A percentile compares a stretch with the other conserved stretches of the same genome.
Conservation (phyloP, 2,113 vertebrate species). For the Baryphthengus martii region DNA sequence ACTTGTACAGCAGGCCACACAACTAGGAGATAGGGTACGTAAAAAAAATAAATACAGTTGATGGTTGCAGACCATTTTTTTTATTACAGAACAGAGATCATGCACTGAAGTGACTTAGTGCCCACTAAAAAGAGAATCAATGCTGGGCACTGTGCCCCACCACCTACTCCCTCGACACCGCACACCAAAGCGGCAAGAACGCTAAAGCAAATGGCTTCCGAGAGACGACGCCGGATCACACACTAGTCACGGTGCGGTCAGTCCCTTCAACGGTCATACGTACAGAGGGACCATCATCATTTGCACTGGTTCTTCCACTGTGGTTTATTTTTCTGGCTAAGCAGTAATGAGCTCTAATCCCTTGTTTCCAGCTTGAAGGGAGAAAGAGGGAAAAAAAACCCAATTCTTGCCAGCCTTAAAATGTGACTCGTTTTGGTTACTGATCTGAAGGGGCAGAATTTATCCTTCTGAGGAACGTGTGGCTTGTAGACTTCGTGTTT, state of each 20-base stretch:
- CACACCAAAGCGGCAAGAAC: not conserved
- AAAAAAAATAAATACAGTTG: too few species aligned
- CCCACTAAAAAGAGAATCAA: not conserved
- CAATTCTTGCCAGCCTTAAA: not conserved
- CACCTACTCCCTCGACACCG: not conserved
- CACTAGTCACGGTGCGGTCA: fast-evolving
- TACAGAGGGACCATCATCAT: too few species aligned
- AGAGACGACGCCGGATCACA: not conserved
- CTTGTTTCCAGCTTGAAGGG: not conserved
- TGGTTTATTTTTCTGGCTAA: not conserved
- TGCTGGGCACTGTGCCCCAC: not conserved
- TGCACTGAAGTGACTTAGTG: not conserved
- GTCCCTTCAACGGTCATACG: fast-evolving
- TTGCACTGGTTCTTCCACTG: not conserved
- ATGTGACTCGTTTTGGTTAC: not conserved
- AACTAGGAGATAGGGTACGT: not conserved
- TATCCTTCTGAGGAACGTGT: not conserved
- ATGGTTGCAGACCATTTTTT: not conserved
- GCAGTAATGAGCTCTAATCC: not conserved
- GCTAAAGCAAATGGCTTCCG: not conserved
- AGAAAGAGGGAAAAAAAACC: not conserved
- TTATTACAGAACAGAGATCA: not conserved
- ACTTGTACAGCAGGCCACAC: not conserved
- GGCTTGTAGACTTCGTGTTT: not conserved
- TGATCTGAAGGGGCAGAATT: not conserved